Conservation (phyloP, 2,888 invertebrate species). For the Heteromurus nitidus region DNA sequence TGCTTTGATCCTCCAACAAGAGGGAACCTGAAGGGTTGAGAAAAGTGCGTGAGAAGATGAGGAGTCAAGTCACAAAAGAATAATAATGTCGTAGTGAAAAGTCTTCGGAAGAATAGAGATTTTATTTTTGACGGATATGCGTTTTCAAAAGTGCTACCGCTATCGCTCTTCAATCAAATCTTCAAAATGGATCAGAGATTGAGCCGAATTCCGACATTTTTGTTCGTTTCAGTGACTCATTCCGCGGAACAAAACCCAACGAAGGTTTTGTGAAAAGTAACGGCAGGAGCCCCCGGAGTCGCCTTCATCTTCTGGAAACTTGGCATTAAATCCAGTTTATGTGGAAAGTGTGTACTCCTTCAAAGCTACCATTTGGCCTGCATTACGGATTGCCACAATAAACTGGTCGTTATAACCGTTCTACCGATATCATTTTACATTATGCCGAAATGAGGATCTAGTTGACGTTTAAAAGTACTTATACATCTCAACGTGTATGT, state of each 20-base stretch:
- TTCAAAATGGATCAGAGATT: too few species aligned
- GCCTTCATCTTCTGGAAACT: too few species aligned
- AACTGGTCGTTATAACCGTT: slow-evolving; percentile 2
- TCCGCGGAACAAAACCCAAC: too few species aligned
- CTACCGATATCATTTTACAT: neutral
- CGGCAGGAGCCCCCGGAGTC: too few species aligned
- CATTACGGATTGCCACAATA: neutral
- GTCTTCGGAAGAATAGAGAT: neutral
- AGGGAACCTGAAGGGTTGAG: slow-evolving; percentile 9
- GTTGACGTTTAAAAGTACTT: neutral
- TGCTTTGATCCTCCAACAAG: slow-evolving; percentile 31
- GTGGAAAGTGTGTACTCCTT: too few species aligned
- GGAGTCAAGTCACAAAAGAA: neutral
- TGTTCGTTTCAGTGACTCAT: too few species aligned
- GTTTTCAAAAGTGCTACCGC: neutral
- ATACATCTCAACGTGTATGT: neutral
- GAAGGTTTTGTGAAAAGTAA: too few species aligned
- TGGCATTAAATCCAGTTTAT: too few species aligned
- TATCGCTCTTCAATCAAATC: neutral
- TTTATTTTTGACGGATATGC: neutral
- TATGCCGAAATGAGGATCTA: neutral
- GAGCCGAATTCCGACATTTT: too few species aligned
- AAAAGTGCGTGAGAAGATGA: slow-evolving; percentile 31
- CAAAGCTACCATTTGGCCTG: too few species aligned
- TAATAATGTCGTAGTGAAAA: neutral